phyloP scores from a whole-genome alignment of 1,140 invertebrate species.

The Hycleus phaleratus region DNA sequence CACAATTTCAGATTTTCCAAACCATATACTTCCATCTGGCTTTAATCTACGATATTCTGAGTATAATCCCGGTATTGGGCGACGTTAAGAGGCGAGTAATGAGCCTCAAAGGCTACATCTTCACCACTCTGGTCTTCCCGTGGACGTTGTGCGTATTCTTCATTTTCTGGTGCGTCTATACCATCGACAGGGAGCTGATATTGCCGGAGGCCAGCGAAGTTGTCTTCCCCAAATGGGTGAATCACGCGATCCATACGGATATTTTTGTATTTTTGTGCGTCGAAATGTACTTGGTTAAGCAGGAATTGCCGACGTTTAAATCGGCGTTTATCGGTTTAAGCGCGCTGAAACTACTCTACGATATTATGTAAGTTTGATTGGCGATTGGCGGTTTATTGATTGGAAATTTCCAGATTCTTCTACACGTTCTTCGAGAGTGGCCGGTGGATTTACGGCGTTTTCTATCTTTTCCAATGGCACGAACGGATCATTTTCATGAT shows the following conservation, averaged over 20 bases:
- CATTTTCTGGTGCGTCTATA: constrained; percentile 61
- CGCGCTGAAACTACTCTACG: constrained; percentile 6
- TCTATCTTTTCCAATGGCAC: not conserved
- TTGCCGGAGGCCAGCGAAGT: constrained; percentile 54
- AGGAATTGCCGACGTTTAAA: constrained; percentile 14
- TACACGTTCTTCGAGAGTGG: too few species aligned
- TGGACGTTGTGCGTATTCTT: constrained; percentile 55
- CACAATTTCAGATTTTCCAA: too few species aligned
- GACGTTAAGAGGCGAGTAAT: constrained; percentile 28
- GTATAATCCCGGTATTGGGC: too few species aligned
- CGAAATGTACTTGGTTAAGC: constrained; percentile 40
- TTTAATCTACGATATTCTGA: too few species aligned
- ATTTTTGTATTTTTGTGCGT: constrained; percentile 41
- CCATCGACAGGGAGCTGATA: constrained; percentile 58
- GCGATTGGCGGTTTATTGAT: not conserved
- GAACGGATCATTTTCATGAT: not conserved
- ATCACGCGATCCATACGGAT: constrained; percentile 58
- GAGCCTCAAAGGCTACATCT: constrained; percentile 41
- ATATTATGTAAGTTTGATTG: constrained; percentile 11
- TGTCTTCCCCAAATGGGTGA: constrained; percentile 58
- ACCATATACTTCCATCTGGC: too few species aligned
- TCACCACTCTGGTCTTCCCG: constrained; percentile 42
- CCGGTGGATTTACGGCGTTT: not conserved
- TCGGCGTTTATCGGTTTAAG: constrained; percentile 13
- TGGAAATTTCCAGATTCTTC: too few species aligned